Percentiles rank a stretch among this genome's conserved stretches.
Conservation (phyloP, 2,888 invertebrate genomes). For the Nomada ruficornis region DNA sequence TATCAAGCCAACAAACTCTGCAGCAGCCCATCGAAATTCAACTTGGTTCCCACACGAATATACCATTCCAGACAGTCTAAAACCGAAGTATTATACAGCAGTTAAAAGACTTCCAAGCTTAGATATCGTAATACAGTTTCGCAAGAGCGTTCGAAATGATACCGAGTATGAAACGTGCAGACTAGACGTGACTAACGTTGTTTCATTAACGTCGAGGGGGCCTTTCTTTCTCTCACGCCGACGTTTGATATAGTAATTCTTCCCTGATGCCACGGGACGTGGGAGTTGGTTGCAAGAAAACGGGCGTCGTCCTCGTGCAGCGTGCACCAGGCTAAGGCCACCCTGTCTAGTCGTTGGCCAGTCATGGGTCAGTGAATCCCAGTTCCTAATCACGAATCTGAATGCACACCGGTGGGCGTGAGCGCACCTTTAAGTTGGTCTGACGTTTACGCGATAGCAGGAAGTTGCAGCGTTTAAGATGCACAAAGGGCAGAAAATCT, state of each 20-base stretch:
- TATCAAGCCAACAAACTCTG: too few relatives aligned
- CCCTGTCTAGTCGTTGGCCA: constrained; percentile 67
- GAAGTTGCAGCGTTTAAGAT: constrained; percentile 47
- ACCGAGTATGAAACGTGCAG: constrained; percentile 62
- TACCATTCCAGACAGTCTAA: too few relatives aligned
- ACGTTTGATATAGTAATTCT: constrained; percentile 70
- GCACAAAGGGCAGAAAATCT: constrained; percentile 16
- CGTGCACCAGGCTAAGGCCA: constrained; percentile 47
- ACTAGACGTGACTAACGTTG: constrained; percentile 67
- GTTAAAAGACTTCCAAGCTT: constrained; percentile 6
- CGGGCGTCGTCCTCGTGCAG: constrained; percentile 73
- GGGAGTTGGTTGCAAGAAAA: constrained; percentile 73
- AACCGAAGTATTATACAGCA: too few relatives aligned
- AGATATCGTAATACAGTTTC: constrained; percentile 59
- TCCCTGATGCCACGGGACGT: constrained; percentile 68
- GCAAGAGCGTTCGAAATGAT: constrained; percentile 57
- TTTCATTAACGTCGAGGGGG: constrained; percentile 65
- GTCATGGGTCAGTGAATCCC: constrained; percentile 83
- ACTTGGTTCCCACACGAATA: too few relatives aligned
- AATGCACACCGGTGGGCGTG: constrained; percentile 72
- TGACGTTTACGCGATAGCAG: constrained; percentile 63
- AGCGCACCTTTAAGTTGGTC: constrained; percentile 60
- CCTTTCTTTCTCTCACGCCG: constrained; percentile 70
- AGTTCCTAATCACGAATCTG: constrained; percentile 82
- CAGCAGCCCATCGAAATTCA: too few relatives aligned